phyloP scores from a whole-genome alignment of 2,797 vertebrate species.

The Halcyon chelicuti region DNA sequence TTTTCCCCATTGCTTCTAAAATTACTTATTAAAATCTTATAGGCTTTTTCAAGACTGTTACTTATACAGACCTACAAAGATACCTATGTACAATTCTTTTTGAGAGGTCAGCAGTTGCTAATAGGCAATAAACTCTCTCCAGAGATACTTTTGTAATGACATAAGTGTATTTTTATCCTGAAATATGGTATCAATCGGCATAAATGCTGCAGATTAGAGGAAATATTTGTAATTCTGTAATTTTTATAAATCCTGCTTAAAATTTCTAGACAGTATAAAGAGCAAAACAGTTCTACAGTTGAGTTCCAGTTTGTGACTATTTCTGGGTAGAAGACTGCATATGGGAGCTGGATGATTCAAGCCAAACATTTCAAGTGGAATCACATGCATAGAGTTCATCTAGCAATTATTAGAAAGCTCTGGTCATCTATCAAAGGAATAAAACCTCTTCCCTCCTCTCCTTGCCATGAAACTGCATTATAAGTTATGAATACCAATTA shows the following conservation, averaged over 20 bases:
- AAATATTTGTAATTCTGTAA: background rate
- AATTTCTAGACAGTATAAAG: background rate
- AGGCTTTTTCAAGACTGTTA: background rate
- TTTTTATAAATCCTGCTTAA: background rate
- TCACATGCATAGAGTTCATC: background rate
- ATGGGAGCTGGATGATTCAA: background rate
- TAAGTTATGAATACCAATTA: background rate
- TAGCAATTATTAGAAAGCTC: background rate
- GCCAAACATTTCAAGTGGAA: background rate
- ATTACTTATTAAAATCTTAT: rapidly evolving
- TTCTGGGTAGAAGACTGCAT: background rate
- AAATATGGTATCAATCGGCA: background rate
- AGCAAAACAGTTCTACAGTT: background rate
- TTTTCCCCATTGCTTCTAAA: background rate
- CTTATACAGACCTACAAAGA: background rate
- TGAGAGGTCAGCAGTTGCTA: background rate
- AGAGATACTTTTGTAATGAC: background rate
- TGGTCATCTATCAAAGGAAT: background rate
- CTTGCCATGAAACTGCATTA: background rate
- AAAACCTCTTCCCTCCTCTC: background rate
- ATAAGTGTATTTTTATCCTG: background rate
- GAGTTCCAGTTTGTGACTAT: background rate
- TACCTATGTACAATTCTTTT: background rate
- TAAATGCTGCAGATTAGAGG: background rate
- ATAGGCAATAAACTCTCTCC: background rate